Base-by-base conservation (phyloP, 2,888 invertebrate species). In the Phyllotreta striolata region DNA sequence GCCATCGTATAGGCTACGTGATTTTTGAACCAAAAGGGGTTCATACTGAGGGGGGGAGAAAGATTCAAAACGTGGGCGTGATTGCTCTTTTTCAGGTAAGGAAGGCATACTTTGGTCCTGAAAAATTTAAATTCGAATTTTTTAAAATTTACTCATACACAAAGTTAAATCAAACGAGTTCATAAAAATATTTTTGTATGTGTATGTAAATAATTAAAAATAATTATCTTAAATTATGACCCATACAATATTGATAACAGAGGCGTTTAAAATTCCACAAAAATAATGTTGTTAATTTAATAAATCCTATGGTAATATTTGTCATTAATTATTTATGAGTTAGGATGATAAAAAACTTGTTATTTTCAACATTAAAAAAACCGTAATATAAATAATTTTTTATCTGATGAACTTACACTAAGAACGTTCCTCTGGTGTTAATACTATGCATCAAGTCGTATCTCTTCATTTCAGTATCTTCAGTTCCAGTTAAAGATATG, bases 1-100 rank as follows among this genome's bases (percentile, higher is more conserved):
- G 98, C 95, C 91, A 98, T 98, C 0, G 98, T 97, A 82, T 99
- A 98, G 0, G 97, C 98, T 51, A 96, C 92, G 82, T 97, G 93
- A 70, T 91, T 85, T 55, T 88, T 87, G 80, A 98, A 96, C 98
- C 98, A 98, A 72, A 88, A 84, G 0, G 95, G 88, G 72, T 88
- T 87, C 90, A 98, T 87, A 79, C 91, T 93, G 12, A 98, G 84
- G 0, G 98, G 98, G 1, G 98, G 98, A 24, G 96, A 96, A 55
- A 98, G 84, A 81, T 98, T 98, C 12, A 98, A 85, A 71, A 98
- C 96, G 78, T 98, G 98, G 0, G 96, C 92, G 81, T 96, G 96
- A 65, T 88, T 85, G 70, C 94, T 92, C 78, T 93, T 93, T 79
- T 91, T 86, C 73, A 98, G 83, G 76, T 93, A 87, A 0, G 98